These are phyloP conservation scores for Lissonota sp. DNA, from an alignment of 2,888 invertebrate genomes.

Conservation along the genomic window DNA sequence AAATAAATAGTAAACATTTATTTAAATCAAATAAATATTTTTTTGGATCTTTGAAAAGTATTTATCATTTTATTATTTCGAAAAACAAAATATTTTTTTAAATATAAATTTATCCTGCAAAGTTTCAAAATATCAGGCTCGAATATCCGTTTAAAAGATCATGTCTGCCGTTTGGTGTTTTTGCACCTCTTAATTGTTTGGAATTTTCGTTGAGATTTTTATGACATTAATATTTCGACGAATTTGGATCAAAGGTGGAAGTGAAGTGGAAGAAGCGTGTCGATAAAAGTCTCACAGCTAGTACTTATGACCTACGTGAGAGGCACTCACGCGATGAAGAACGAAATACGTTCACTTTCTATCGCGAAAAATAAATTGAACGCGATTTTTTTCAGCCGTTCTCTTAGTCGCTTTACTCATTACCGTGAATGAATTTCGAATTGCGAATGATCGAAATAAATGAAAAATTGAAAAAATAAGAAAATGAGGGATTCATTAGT, in stretches of 20 bases:
- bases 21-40: not conserved
- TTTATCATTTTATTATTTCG: too few relatives aligned
- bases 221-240: conserved; percentile 29
- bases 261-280: conserved; percentile 31
- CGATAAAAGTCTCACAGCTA: conserved; percentile 31
- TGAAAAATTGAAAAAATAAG: too few relatives aligned
- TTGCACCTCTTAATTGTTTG: too few relatives aligned
- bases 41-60: not conserved
- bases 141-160: too few relatives aligned
- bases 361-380: conserved; percentile 43
- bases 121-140: too few relatives aligned
- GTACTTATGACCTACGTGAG: conserved; percentile 26
- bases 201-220: too few relatives aligned
- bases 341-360: conserved; percentile 56
- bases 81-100: too few relatives aligned
- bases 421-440: not conserved
- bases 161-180: too few relatives aligned
- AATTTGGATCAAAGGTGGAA: conserved; percentile 36
- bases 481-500: too few relatives aligned
- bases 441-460: not conserved
- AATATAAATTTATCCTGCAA: too few relatives aligned
- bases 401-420: conserved; percentile 26
- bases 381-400: conserved; percentile 43
- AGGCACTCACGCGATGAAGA: conserved; percentile 37
- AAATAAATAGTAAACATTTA: too few relatives aligned